phyloP scores from a whole-genome alignment of 2,113 vertebrate genomes.

The Talpa occidentalis region DNA sequence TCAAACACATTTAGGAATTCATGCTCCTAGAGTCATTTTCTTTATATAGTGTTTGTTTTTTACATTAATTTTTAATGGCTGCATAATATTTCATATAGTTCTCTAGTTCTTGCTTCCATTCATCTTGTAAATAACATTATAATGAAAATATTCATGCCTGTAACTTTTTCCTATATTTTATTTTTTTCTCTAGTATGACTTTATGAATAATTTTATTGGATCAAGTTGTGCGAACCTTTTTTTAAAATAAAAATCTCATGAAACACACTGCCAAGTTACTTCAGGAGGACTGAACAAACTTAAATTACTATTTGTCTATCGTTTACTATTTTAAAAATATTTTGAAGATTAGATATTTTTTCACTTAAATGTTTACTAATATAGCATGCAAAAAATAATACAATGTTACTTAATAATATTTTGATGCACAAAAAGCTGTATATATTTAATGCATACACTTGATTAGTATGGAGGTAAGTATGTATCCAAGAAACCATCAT shows the following conservation, averaged over 20 bases:
- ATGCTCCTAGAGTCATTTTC: not conserved
- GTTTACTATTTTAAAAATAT: not conserved
- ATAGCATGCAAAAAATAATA: not conserved
- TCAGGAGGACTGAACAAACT: not conserved
- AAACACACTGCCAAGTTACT: not conserved
- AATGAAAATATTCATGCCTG: not conserved
- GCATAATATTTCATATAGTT: not conserved
- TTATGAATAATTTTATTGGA: not conserved
- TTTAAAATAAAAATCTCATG: not conserved
- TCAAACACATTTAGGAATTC: slow-evolving; percentile 30
- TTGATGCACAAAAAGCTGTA: not conserved
- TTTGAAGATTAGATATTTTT: slow-evolving; percentile 40
- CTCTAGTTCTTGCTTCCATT: not conserved
- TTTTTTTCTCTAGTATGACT: not conserved
- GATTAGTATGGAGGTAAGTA: not conserved
- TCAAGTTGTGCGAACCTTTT: not conserved
- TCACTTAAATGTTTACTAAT: not conserved
- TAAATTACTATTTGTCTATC: not conserved
- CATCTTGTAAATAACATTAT: not conserved
- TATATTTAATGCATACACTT: not conserved
- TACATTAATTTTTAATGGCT: slow-evolving; percentile 15
- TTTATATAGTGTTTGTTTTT: not conserved
- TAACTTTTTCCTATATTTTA: not conserved
- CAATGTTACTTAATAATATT: not conserved
- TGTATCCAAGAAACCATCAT: not conserved